Evolutionary conservation across 2,888 invertebrate species (phyloP).

Genomic region (Lycia hirtaria): DNA sequence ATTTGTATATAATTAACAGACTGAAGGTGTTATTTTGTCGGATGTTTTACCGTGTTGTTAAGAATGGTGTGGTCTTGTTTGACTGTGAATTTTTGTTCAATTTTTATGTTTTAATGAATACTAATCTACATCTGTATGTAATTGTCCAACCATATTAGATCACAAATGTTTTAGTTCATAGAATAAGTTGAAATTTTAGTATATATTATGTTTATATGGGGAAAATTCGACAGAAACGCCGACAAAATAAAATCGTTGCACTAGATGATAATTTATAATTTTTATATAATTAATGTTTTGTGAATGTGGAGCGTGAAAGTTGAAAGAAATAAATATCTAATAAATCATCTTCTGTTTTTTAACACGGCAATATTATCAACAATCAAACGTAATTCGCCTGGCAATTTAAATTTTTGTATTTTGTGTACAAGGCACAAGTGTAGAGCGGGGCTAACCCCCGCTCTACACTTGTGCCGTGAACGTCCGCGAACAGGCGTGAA

Average conservation of each 20-base stretch:
- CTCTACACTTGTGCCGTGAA: no score
- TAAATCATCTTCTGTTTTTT: background rate
- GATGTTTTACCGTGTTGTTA: background rate
- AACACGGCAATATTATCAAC: background rate
- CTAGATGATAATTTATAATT: slow-evolving; percentile 12
- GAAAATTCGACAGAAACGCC: background rate
- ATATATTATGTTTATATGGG: slow-evolving; percentile 13
- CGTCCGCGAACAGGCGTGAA: no score
- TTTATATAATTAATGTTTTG: slow-evolving; percentile 12
- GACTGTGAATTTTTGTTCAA: background rate
- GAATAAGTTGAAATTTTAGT: slow-evolving; percentile 23
- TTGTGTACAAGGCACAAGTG: no score
- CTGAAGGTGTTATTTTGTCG: slow-evolving; percentile 3
- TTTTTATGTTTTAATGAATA: background rate
- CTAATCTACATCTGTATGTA: background rate
- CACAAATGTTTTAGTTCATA: background rate
- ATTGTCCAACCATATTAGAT: background rate
- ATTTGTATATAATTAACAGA: background rate
- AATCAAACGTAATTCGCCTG: background rate
- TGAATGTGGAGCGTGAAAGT: slow-evolving; percentile 5
- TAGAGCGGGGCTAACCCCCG: no score
- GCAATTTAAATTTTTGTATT: no score
- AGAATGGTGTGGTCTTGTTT: background rate
- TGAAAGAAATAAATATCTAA: slow-evolving; percentile 13
- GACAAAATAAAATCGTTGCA: slow-evolving; percentile 10